Conservation (phyloP, 2,888 invertebrate species). For the Xestoiulus laeticollis region DNA sequence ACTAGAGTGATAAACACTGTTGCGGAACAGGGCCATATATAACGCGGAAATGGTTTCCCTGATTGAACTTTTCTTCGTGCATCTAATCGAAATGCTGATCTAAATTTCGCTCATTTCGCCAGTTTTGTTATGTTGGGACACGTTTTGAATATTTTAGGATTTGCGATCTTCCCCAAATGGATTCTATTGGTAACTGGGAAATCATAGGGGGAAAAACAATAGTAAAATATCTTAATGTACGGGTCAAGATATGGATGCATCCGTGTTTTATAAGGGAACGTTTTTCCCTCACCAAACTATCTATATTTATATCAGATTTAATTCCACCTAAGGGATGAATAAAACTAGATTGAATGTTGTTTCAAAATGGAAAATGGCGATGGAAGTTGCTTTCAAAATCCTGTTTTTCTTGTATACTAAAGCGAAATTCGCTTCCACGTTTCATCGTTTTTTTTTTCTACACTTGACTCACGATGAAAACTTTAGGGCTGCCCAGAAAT, state of each 20-base stretch:
- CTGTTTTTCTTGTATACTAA: slow-evolving; percentile 18
- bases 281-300: slow-evolving; percentile 15
- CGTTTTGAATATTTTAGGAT: slow-evolving; percentile 43
- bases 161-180: not conserved
- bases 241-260: slow-evolving; percentile 22
- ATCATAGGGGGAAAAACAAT: slow-evolving; percentile 36
- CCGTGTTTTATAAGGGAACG: not conserved
- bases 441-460: not conserved
- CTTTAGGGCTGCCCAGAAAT: not conserved
- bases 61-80: slow-evolving; percentile 43
- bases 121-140: slow-evolving; percentile 30
- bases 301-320: slow-evolving; percentile 43
- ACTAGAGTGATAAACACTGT: slow-evolving; percentile 40
- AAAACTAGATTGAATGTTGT: slow-evolving; percentile 40
- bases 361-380: slow-evolving; percentile 43
- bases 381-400: slow-evolving; percentile 41
- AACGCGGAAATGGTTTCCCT: slow-evolving; percentile 31
- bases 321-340: slow-evolving; percentile 27
- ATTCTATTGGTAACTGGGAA: slow-evolving; percentile 24
- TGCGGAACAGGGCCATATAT: slow-evolving; percentile 34
- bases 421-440: slow-evolving; percentile 22
- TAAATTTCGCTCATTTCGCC: slow-evolving; percentile 41
- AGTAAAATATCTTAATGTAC: slow-evolving; percentile 22
- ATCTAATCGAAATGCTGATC: slow-evolving; percentile 41
- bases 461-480: not conserved